Conservation (phyloP, 2,888 invertebrate genomes). For the Pristionchus exspectatus region DNA sequence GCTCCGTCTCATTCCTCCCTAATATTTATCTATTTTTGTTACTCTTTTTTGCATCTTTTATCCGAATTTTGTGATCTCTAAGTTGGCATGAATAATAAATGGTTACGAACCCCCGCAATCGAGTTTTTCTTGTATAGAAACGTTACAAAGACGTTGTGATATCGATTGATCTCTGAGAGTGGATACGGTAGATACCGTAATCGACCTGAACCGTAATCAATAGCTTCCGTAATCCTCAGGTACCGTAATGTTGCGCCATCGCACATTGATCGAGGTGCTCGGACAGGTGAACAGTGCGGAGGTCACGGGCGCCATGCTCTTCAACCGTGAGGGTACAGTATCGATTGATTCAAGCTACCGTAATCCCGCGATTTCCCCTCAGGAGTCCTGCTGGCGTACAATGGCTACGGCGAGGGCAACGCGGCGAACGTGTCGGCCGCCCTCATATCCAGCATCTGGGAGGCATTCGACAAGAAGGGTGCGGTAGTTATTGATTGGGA, state of each 20-base stretch:
- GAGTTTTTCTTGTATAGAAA: neutral
- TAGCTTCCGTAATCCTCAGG: neutral
- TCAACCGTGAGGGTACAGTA: conserved; percentile 63
- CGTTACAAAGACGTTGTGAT: conserved; percentile 18
- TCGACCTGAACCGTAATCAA: neutral
- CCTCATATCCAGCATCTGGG: conserved; percentile 67
- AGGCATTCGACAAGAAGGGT: conserved; percentile 64
- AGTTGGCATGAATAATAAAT: conserved; percentile 43
- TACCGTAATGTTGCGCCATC: conserved; percentile 65
- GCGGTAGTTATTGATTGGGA: conserved; percentile 59
- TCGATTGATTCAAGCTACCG: conserved; percentile 20
- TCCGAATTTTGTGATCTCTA: conserved; percentile 33
- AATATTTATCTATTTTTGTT: conserved; percentile 28
- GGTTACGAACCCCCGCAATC: neutral
- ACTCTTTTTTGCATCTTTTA: neutral
- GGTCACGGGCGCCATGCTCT: conserved; percentile 64
- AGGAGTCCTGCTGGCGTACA: conserved; percentile 69
- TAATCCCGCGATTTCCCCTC: neutral
- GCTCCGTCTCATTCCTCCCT: neutral
- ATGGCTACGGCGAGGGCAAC: conserved; percentile 62
- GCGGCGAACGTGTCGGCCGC: conserved; percentile 64
- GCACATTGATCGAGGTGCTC: conserved; percentile 67
- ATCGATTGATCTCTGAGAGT: neutral
- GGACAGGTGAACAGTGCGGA: conserved; percentile 68
- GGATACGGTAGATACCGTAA: neutral